These are phyloP conservation scores for Ametastegia equiseti DNA, from an alignment of 2,888 invertebrate genomes.

Conservation along the genomic window DNA sequence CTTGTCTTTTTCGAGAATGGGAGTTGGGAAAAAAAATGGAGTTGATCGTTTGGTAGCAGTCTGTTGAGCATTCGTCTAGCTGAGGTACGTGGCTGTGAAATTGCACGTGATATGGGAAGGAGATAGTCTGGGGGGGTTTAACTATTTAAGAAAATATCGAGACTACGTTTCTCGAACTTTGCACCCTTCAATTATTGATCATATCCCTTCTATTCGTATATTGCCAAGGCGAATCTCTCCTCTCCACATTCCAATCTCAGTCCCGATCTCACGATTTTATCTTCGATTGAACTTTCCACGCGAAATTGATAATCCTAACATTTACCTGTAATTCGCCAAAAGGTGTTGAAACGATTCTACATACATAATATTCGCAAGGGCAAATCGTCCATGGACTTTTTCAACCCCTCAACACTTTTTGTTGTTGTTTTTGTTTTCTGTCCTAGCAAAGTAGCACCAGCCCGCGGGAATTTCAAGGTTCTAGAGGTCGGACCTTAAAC, in stretches of 20 bases:
- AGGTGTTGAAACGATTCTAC: not conserved
- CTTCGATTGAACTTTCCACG: constrained; percentile 28
- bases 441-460: constrained; percentile 14
- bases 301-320: constrained; percentile 11
- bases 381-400: not conserved
- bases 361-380: not conserved
- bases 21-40: not conserved
- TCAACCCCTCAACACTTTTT: not conserved
- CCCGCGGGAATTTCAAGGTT: constrained; percentile 58
- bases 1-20: not conserved
- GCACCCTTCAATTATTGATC: constrained; percentile 45
- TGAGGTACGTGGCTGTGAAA: constrained; percentile 18
- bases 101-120: constrained; percentile 27
- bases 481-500: constrained; percentile 56
- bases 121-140: constrained; percentile 26
- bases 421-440: not conserved
- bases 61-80: not conserved
- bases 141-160: constrained; percentile 48
- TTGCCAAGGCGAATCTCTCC: constrained; percentile 10
- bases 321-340: constrained; percentile 13
- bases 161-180: constrained; percentile 43
- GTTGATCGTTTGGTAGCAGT: not conserved
- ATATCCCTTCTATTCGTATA: not conserved
- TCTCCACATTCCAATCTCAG: constrained; percentile 39
- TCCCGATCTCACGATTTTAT: constrained; percentile 43